phyloP scores from a whole-genome alignment of 1,140 invertebrate species.

The Pseudomyrmex dendroicus region DNA sequence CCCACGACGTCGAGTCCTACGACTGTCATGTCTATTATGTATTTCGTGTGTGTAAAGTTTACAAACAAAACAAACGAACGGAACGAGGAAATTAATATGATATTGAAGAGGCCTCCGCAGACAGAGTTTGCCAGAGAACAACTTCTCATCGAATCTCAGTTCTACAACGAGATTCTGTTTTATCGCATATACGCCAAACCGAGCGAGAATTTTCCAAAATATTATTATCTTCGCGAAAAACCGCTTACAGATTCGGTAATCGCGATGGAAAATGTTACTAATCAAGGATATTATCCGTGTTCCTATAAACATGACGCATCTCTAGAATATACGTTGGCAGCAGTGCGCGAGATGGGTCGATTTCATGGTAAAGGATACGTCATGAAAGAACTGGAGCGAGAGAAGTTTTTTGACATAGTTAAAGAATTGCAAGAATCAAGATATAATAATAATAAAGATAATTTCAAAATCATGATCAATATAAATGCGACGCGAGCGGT shows the following conservation, averaged over 20 bases:
- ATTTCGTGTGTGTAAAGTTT: constrained; percentile 58
- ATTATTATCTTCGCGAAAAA: constrained; percentile 44
- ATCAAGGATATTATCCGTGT: constrained; percentile 53
- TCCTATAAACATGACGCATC: constrained; percentile 42
- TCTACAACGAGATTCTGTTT: constrained; percentile 79
- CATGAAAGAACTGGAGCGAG: constrained; percentile 72
- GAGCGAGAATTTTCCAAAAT: constrained; percentile 56
- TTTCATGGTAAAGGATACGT: constrained; percentile 81
- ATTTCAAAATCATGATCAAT: not conserved
- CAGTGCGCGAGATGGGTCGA: constrained; percentile 76
- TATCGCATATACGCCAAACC: constrained; percentile 61
- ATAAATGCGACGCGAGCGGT: constrained; percentile 17
- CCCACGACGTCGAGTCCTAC: not conserved
- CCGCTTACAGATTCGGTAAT: constrained; percentile 60
- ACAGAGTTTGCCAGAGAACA: accelerated
- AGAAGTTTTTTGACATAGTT: constrained; percentile 74
- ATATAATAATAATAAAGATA: not conserved
- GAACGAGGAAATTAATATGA: not conserved
- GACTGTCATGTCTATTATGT: constrained; percentile 53
- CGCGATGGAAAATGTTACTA: constrained; percentile 77
- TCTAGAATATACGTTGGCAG: constrained; percentile 73
- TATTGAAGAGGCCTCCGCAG: not conserved
- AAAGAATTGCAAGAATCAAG: constrained; percentile 57
- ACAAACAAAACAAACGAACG: not conserved
- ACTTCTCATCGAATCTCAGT: constrained; percentile 36